A percentile compares a stretch with the other conserved stretches of the same genome.
These are phyloP conservation scores for Corythoichthys haematopterus DNA, from an alignment of 2,113 vertebrate genomes.

Conservation along the genomic window DNA sequence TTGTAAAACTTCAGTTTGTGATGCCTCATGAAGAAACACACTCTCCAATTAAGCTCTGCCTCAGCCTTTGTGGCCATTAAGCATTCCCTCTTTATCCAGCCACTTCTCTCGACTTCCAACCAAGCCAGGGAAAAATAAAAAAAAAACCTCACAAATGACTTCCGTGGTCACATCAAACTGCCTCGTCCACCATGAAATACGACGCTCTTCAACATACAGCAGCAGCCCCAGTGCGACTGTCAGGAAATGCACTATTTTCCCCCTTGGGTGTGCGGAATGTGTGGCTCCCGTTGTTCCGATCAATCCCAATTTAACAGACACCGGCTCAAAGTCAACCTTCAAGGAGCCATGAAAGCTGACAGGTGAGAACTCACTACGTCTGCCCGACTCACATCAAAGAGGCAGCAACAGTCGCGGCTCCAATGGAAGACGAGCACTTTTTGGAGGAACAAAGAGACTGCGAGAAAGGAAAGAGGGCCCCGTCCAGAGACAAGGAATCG, in stretches of 20 bases:
- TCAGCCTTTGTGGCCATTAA: slow-evolving; percentile 18
- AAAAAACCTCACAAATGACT: slow-evolving; percentile 41
- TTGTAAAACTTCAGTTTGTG: slow-evolving; percentile 30
- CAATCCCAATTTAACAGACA: slow-evolving; percentile 76
- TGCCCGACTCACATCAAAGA: slow-evolving; percentile 66
- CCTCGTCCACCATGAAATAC: slow-evolving; percentile 45
- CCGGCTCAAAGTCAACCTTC: slow-evolving; percentile 68
- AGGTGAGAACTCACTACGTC: slow-evolving; percentile 71
- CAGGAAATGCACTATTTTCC: slow-evolving; percentile 43
- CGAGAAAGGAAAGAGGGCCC: slow-evolving; percentile 44
- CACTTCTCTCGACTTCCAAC: slow-evolving; percentile 31
- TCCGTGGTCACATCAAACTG: slow-evolving; percentile 58
- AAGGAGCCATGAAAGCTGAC: slow-evolving; percentile 71
- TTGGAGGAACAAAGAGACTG: slow-evolving; percentile 66
- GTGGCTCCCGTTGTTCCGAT: slow-evolving; percentile 68
- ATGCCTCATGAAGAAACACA: slow-evolving; percentile 30
- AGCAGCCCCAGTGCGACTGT: slow-evolving; percentile 47
- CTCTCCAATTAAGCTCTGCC: slow-evolving; percentile 32
- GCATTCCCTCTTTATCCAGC: slow-evolving; percentile 28
- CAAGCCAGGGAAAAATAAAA: slow-evolving; percentile 27
- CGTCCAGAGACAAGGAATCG: slow-evolving; percentile 48
- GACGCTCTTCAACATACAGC: slow-evolving; percentile 31
- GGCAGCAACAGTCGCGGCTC: slow-evolving; percentile 43
- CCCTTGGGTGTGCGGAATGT: slow-evolving; percentile 39
- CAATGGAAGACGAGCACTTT: slow-evolving; percentile 55